Percentiles rank a stretch among this genome's conserved stretches.
phyloP scores from a whole-genome alignment of 2,797 vertebrate genomes.

The Esox lucius region DNA sequence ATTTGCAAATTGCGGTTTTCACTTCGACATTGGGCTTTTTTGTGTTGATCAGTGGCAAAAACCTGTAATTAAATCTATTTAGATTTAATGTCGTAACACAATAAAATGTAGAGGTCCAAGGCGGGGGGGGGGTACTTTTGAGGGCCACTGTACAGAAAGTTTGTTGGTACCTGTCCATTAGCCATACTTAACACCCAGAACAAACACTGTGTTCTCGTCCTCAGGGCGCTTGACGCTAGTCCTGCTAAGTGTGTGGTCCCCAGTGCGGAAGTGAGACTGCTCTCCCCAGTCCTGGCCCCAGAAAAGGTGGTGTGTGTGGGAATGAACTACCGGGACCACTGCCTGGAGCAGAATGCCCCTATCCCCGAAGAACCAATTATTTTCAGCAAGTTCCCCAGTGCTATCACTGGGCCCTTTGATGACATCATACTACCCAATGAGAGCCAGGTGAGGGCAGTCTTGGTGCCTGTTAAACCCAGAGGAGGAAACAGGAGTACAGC shows the following conservation, averaged over 20 bases:
- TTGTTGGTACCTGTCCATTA: neutral
- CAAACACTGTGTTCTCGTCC: conserved; percentile 5
- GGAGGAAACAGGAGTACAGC: neutral
- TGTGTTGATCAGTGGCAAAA: neutral
- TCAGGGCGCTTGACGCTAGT: conserved; percentile 68
- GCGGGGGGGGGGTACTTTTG: too few species aligned
- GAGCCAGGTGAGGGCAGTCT: conserved; percentile 71
- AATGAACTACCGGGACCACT: conserved; percentile 93
- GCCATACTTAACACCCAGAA: neutral
- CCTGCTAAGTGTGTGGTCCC: conserved; percentile 71
- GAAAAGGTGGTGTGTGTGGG: conserved; percentile 94
- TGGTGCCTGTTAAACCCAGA: neutral
- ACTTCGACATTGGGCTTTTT: neutral
- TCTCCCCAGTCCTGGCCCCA: conserved; percentile 81
- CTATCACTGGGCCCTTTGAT: conserved; percentile 86
- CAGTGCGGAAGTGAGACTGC: conserved; percentile 65
- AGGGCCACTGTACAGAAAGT: neutral
- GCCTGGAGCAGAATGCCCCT: conserved; percentile 83
- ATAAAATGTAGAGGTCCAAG: too few species aligned
- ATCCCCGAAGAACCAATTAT: conserved; percentile 89
- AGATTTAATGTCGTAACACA: too few species aligned
- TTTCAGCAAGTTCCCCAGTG: conserved; percentile 94
- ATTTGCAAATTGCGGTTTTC: too few species aligned
- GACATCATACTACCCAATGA: conserved; percentile 79
- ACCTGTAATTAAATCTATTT: too few species aligned